A percentile compares a stretch with the other conserved stretches of the same genome.
Evolutionary conservation across 30 jellyfish, hydroid and myxozoan species (phyloP).

Genomic region (Aurelia coerulea): DNA sequence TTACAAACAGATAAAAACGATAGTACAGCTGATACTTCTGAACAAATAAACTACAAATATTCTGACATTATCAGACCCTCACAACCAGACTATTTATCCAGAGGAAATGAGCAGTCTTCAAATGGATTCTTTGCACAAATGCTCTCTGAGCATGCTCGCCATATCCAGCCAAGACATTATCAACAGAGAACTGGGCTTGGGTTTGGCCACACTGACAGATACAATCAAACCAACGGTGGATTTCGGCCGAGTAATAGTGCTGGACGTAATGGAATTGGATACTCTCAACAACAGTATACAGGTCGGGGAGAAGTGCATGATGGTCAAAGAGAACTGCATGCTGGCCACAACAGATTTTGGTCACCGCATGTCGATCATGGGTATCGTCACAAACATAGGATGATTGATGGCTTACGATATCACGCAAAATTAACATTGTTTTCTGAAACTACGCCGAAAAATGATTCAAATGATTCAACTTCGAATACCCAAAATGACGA

Average conservation of each 20-base stretch:
- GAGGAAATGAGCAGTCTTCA: constrained; percentile 31
- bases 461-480: background rate
- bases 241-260: constrained; percentile 9
- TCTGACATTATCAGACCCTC: constrained; percentile 9
- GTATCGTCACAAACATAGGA: constrained; percentile 46
- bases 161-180: constrained; percentile 9
- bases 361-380: background rate
- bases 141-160: constrained; percentile 69
- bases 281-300: background rate
- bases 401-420: constrained; percentile 54
- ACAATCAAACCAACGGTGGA: constrained; percentile 1
- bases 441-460: constrained; percentile 13
- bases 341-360: constrained; percentile 31
- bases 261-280: constrained; percentile 17
- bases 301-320: background rate
- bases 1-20: constrained; percentile 6
- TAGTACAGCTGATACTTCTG: constrained; percentile 3
- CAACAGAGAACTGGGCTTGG: constrained; percentile 3
- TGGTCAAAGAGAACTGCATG: constrained; percentile 6
- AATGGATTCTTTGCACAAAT: constrained; percentile 64
- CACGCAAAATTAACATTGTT: constrained; percentile 33
- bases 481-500: too few relatives aligned
- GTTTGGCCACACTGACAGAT: constrained; percentile 5
- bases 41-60: background rate
- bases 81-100: constrained; percentile 2